Base-by-base conservation (phyloP, 2,113 vertebrate genomes). In the Eira barbara region DNA sequence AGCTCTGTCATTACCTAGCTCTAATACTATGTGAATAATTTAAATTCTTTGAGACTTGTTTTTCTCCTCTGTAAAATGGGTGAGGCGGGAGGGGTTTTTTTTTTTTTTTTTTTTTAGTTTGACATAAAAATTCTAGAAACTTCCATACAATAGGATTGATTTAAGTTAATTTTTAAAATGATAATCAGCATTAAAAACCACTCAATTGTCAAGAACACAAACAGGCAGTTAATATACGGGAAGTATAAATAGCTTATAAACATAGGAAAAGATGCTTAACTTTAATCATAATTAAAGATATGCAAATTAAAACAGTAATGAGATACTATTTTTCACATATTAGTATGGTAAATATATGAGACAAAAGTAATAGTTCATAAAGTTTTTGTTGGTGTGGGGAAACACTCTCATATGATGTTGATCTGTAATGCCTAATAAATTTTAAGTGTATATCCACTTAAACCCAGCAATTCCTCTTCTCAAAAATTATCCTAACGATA, bases 201-300 rank as follows among this genome's bases (percentile, higher is more conserved):
- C 29, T 39, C 34, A 89, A 63, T 31, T 94, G n/a, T 74, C 73
- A 96, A 95, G 39, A 82, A 69, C 29, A 57, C 23, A 5, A 81
- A 79, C 1, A 81, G n/a, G 12, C 10, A 59, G 7, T 89, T 91
- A 74, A 87, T 63, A 86, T 49, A 39, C 71, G 81, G 39, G 34
- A 94, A 49, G 14, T 91, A 79, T 59, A 88, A 95, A 89, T 49
- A 90, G 42, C 47, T 93, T 69, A 91, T 47, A 61, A 63, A 42
- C 29, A 55, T 27, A 87, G 36, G 25, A 71, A 93, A 93, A 87
- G 10, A 88, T 23, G 47, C 59, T 83, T 91, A 49, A 6, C 13
- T 96, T 96, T 76, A 89, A 91, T 89, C 65, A 52, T 57, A 82
- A 80, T 91, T 79, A 74, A 93, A 87, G 1, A 89, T 31, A 63